Conservation (phyloP, 2,888 invertebrate species). For the Boloria euphrosyne region DNA sequence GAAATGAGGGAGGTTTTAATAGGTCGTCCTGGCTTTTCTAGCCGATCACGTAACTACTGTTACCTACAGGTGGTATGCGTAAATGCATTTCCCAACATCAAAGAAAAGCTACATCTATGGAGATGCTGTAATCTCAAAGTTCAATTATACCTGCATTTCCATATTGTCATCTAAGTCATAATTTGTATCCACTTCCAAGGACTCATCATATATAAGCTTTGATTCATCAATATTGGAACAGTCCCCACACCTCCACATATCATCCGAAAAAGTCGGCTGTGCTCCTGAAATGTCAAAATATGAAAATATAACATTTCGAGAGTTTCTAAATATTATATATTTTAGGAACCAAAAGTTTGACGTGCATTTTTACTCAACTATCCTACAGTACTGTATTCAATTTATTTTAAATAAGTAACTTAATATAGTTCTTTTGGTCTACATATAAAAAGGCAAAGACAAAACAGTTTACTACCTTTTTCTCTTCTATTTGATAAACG, state of each 20-base stretch:
- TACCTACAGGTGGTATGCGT: no score
- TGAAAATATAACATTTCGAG: neutral
- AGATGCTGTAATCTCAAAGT: neutral
- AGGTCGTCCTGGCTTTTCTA: no score
- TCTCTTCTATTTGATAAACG: no score
- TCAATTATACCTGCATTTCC: slow-evolving; percentile 41
- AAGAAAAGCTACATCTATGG: no score
- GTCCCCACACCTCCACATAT: slow-evolving; percentile 46
- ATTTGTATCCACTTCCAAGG: slow-evolving; percentile 39
- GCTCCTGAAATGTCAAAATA: slow-evolving; percentile 28
- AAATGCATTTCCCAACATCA: no score
- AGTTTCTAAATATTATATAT: neutral
- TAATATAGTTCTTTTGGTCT: no score
- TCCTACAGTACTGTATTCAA: no score
- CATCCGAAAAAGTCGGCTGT: slow-evolving; percentile 36
- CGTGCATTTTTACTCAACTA: neutral
- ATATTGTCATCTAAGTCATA: slow-evolving; percentile 33
- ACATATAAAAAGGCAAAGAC: no score
- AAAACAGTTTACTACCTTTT: no score
- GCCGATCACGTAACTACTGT: no score
- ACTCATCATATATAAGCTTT: slow-evolving; percentile 41
- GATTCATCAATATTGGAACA: slow-evolving; percentile 40
- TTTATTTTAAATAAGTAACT: no score
- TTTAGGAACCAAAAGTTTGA: neutral
- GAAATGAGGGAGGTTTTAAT: no score